Percentiles rank a stretch among this genome's conserved stretches.
Conservation (phyloP, 2,888 invertebrate genomes). For the Tubulanus polymorphus region DNA sequence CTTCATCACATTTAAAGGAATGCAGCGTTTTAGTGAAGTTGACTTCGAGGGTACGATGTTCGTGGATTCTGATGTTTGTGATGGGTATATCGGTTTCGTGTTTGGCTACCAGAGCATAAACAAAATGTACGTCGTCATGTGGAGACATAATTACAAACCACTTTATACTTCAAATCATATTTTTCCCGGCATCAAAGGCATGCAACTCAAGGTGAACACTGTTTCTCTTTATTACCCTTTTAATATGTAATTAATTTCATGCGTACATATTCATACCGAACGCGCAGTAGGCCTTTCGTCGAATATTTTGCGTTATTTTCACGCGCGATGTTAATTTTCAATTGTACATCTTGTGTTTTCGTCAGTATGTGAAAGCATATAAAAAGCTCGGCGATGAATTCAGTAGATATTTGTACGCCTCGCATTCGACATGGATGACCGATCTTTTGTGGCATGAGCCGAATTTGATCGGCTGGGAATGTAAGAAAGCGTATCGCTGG, state of each 20-base stretch:
- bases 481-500: conserved; percentile 31
- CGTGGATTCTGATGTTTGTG: conserved; percentile 22
- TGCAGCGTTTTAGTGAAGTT: conserved; percentile 27
- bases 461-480: conserved; percentile 28
- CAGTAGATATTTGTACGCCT: neutral
- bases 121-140: conserved; percentile 34
- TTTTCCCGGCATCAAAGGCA: conserved; percentile 34
- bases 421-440: neutral
- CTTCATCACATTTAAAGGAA: no score
- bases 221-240: no score
- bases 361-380: no score
- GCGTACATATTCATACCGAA: no score
- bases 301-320: no score
- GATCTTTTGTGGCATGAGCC: conserved; percentile 34
- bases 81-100: conserved; percentile 35
- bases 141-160: conserved; percentile 23
- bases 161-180: conserved; percentile 18
- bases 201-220: conserved; percentile 36
- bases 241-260: no score
- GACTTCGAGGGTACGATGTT: conserved; percentile 35
- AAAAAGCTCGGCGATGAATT: neutral
- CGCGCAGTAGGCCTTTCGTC: no score
- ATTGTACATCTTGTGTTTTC: no score
- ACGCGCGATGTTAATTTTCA: no score
- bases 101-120: conserved; percentile 37